Conservation (phyloP, 2,888 invertebrate species). For the Andrena hattorfiana region DNA sequence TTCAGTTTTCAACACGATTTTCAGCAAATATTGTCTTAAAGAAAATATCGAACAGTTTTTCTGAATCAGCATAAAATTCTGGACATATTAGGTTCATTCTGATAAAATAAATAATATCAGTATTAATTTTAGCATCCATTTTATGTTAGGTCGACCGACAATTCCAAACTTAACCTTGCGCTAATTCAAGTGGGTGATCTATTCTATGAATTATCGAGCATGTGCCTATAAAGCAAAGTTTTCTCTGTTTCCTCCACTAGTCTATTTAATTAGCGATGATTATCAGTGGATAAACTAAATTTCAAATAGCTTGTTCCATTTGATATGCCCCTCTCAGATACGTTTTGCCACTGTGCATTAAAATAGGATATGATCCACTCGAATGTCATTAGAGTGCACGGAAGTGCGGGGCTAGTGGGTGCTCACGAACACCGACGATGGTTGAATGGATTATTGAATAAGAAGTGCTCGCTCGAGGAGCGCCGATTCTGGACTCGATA, state of each 20-base stretch:
- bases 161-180: too few relatives aligned
- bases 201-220: neutral
- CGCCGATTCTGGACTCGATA: constrained; percentile 49
- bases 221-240: neutral
- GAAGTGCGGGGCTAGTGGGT: constrained; percentile 33
- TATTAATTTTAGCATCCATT: too few relatives aligned
- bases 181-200: too few relatives aligned
- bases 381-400: constrained; percentile 40
- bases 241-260: neutral
- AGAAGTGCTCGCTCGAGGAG: constrained; percentile 48
- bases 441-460: constrained; percentile 59
- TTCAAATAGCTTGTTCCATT: neutral
- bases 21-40: too few relatives aligned
- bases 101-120: too few relatives aligned
- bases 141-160: too few relatives aligned
- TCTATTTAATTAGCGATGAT: neutral
- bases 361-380: constrained; percentile 44
- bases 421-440: constrained; percentile 30
- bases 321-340: constrained; percentile 21
- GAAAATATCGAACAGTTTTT: too few relatives aligned
- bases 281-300: neutral
- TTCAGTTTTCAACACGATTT: too few relatives aligned
- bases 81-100: too few relatives aligned
- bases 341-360: constrained; percentile 2
- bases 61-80: too few relatives aligned